A percentile compares a stretch with the other conserved stretches of the same genome.
Conservation (phyloP, 1,140 invertebrate genomes). For the Lepidurus arcticus region DNA sequence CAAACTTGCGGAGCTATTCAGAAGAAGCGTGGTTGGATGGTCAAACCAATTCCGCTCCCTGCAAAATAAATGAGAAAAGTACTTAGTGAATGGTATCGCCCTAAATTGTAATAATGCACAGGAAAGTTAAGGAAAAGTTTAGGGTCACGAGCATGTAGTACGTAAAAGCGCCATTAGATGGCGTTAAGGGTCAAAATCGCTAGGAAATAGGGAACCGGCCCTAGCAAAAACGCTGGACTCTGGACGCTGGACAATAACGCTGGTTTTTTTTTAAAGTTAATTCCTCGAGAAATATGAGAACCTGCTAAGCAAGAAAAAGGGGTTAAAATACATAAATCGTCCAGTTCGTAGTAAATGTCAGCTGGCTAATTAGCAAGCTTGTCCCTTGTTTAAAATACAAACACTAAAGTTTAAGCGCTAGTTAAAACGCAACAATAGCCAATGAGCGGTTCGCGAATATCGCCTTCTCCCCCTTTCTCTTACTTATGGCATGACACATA, state of each 20-base stretch:
- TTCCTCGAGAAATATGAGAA: neutral
- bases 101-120: neutral
- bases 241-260: too few species aligned
- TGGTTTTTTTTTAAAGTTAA: neutral
- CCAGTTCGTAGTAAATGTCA: neutral
- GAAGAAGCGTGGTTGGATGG: neutral
- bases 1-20: neutral
- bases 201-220: neutral
- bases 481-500: neutral
- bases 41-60: constrained; percentile 9
- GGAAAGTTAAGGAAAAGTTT: neutral
- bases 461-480: neutral
- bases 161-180: neutral
- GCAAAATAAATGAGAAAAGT: constrained; percentile 18
- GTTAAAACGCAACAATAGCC: constrained; percentile 7
- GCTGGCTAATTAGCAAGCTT: neutral
- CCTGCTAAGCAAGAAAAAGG: neutral
- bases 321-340: neutral
- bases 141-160: neutral
- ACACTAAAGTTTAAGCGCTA: neutral
- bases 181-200: neutral
- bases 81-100: neutral
- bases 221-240: neutral
- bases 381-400: neutral
- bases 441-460: constrained; percentile 1